These are phyloP conservation scores for Lasioglossum marginatum DNA, from an alignment of 2,888 invertebrate genomes.

Conservation along the genomic window DNA sequence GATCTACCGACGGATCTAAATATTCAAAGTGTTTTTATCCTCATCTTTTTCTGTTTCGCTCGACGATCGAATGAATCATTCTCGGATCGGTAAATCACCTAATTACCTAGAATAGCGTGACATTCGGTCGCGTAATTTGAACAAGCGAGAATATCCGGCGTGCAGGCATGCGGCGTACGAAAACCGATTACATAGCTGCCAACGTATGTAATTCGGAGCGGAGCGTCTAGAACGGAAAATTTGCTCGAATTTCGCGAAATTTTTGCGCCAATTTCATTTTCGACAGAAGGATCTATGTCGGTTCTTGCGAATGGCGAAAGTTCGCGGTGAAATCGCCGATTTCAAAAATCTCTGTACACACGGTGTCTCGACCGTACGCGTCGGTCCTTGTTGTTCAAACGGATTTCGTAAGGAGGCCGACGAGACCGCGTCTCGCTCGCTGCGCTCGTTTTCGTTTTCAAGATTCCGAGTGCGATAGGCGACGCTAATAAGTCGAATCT, in stretches of 20 bases:
- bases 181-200: not conserved
- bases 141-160: not conserved
- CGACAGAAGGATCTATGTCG: not conserved
- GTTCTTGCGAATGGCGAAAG: constrained; percentile 15
- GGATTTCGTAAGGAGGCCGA: constrained; percentile 7
- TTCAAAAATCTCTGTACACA: constrained; percentile 29
- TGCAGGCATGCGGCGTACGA: not conserved
- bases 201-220: not conserved
- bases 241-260: not conserved
- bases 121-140: not conserved
- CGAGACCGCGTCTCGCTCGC: not conserved
- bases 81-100: not conserved
- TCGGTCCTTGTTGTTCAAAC: not conserved
- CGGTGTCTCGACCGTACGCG: not conserved
- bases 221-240: not conserved
- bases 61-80: not conserved
- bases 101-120: not conserved
- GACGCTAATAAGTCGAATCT: not conserved
- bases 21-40: not conserved
- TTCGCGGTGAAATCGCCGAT: constrained; percentile 21
- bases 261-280: constrained; percentile 1
- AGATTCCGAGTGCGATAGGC: not conserved
- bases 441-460: not conserved
- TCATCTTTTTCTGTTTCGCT: not conserved
- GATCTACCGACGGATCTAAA: not conserved